Evolutionary conservation across 53 echinoderm and acorn worm species (phyloP).

Genomic region (Echinarachnius parma): DNA sequence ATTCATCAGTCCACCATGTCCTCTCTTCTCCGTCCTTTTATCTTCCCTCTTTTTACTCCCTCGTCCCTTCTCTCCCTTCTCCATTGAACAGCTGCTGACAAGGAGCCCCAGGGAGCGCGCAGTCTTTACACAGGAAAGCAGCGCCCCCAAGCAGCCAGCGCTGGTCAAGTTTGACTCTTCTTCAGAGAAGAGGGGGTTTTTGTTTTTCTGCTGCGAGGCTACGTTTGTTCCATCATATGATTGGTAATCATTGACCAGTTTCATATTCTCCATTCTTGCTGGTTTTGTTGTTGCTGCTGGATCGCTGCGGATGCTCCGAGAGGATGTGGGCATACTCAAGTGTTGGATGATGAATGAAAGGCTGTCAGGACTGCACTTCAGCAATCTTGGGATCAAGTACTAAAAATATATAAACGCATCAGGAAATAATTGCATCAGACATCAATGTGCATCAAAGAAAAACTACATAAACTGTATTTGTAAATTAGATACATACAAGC

Average conservation of each 20-base stretch:
- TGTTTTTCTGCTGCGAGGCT: background rate
- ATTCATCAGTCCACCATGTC: no score
- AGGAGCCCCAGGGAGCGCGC: conserved; percentile 67
- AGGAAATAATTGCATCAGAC: no score
- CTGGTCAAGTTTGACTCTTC: conserved; percentile 6
- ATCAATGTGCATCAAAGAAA: background rate
- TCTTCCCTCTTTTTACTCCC: background rate
- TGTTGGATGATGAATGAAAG: conserved; percentile 61
- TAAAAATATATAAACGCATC: no score
- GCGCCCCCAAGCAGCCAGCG: conserved; percentile 61
- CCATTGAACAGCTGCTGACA: background rate
- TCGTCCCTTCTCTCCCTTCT: background rate
- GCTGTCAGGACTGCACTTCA: conserved; percentile 73
- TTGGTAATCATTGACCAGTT: no score
- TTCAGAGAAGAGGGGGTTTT: no score
- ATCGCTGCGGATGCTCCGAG: background rate
- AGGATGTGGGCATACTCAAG: conserved; percentile 23
- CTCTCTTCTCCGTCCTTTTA: background rate
- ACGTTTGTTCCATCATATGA: no score
- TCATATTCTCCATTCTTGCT: no score
- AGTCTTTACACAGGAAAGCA: conserved; percentile 81
- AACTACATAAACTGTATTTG: no score
- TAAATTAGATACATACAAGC: no score
- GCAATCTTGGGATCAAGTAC: conserved; percentile 74
- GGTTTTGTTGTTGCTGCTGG: background rate